Conservation (phyloP, 2,113 vertebrate species). For the Hypomesus transpacificus region DNA sequence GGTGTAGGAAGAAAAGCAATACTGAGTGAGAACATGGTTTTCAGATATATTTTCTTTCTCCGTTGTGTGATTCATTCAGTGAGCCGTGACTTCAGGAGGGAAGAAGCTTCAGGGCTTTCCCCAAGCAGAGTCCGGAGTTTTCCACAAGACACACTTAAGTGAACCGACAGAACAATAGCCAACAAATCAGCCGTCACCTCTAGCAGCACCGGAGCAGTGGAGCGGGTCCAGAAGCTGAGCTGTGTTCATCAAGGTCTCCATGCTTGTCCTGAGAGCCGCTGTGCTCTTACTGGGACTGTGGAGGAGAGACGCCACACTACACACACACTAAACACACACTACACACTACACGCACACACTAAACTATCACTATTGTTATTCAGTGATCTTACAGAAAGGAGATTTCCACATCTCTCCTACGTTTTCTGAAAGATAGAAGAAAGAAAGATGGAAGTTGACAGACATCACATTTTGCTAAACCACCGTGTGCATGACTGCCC, state of each 20-base stretch:
- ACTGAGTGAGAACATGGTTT: background rate
- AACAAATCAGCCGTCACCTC: constrained; percentile 33
- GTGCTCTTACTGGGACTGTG: background rate
- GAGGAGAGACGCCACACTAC: background rate
- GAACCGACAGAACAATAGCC: constrained; percentile 20
- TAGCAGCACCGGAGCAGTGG: background rate
- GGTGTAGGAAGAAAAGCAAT: background rate
- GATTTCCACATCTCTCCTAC: no score
- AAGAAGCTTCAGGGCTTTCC: constrained; percentile 17
- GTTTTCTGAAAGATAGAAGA: no score
- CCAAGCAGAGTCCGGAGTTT: background rate
- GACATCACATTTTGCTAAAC: no score
- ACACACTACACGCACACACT: no score
- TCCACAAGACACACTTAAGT: constrained; percentile 15
- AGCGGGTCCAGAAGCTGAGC: background rate
- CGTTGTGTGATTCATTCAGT: constrained; percentile 21
- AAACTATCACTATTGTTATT: no score
- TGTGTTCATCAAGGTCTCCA: background rate
- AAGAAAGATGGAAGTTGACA: no score
- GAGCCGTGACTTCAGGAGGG: constrained; percentile 10
- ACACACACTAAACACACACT: no score
- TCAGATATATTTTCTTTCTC: background rate
- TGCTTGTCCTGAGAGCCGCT: background rate
- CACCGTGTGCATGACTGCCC: no score
- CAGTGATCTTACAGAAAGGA: no score